Percentiles rank a stretch among this genome's conserved stretches.
These are phyloP conservation scores for Bugulina stolonifera DNA, from an alignment of 2,888 invertebrate genomes.

Conservation along the genomic window DNA sequence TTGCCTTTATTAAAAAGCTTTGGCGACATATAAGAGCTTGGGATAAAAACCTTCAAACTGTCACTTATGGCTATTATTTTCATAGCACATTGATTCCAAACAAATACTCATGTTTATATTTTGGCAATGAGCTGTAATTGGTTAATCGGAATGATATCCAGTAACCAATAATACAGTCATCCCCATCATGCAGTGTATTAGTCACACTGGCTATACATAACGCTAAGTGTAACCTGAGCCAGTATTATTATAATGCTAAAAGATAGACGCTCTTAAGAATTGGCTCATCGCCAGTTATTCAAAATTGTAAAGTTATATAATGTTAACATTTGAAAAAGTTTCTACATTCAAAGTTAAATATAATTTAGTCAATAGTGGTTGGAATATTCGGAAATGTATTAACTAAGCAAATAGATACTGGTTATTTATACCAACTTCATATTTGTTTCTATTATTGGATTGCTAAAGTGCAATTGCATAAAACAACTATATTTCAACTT, in stretches of 20 bases:
- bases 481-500: no score
- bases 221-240: not conserved
- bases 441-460: no score
- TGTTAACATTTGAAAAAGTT: no score
- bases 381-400: no score
- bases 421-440: no score
- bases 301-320: not conserved
- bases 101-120: conserved; percentile 1
- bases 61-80: conserved; percentile 20
- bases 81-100: conserved; percentile 15
- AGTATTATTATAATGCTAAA: not conserved
- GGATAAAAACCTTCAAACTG: conserved; percentile 18
- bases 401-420: no score
- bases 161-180: conserved; percentile 2
- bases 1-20: conserved; percentile 10
- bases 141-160: not conserved
- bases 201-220: not conserved
- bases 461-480: no score
- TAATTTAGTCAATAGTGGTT: no score
- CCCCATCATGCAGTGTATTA: not conserved
- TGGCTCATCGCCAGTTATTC: not conserved
- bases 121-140: not conserved
- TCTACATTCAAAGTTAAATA: no score
- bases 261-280: not conserved
- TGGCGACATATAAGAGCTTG: conserved; percentile 9